Evolutionary conservation across 2,113 vertebrate genomes (phyloP), one percentile per base, ranked within the genome.

Genomic region (Melanotaenia duboulayi): DNA sequence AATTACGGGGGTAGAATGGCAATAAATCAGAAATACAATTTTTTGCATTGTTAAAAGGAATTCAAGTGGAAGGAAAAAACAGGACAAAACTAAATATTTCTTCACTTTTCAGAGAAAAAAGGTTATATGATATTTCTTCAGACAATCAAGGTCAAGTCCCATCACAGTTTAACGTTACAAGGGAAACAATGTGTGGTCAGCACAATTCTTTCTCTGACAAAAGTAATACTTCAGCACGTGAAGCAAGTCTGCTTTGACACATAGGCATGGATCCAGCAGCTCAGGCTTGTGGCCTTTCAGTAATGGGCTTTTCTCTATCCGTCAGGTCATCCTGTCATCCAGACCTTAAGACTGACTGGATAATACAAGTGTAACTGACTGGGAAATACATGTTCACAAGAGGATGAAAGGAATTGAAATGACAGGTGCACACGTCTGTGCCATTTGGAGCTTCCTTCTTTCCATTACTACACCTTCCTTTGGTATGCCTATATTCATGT

Each of bases 401-500:
- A 39, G 64, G 63, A 75, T 42, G 74, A 20, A 37, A 56, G 57
- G 57, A 42, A 81, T 56, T 54, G 76, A 78, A 60, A 66, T 77
- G 87, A 83, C 89, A 74, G 73, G 65, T 78, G 62, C 70, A 78
- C 3, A 44, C 61, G 61, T 76, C 57, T 22, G 5, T 54, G 7
- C 48, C 66, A 58, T 49, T 58, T n/a, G 24, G 9, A 55, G 58
- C 39, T 65, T 20, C 37, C 51, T 49, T 22, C 37, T 42, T 46
- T 55, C 35, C 20, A 80, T 61, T 64, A 39, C 65, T 57, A 56
- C 16, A 56, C 11, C 48, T 67, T 23, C 32, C 6, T 14, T 16
- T 49, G 60, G 54, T 22, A 19, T 19, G 2, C 60, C 13, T 52
- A 48, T 16, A n/a, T 19, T 17, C 9, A 55, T 63, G 40, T 25